Conservation (phyloP, 2,797 vertebrate genomes). For the Platalea minor region DNA sequence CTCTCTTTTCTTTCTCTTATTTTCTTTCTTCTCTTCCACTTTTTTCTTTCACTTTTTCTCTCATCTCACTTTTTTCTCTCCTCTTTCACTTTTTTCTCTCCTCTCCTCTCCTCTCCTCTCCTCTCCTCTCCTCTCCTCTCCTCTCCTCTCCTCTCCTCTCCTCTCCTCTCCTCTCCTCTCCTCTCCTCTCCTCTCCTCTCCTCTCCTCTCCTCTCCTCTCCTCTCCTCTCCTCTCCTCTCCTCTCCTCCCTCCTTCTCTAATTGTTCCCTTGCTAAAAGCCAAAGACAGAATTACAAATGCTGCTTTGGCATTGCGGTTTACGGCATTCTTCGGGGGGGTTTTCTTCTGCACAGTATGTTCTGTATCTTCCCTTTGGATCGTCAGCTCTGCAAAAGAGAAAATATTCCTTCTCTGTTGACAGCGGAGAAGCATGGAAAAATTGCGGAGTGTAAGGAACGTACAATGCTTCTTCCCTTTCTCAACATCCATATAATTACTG, state of each 20-base stretch:
- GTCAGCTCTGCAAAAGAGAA: conserved; percentile 6
- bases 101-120: too few species aligned
- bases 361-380: conserved; percentile 23
- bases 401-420: conserved; percentile 55
- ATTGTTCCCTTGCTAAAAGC: conserved; percentile 18
- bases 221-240: too few species aligned
- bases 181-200: background rate
- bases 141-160: too few species aligned
- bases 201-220: background rate
- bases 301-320: conserved; percentile 5
- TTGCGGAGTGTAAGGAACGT: conserved; percentile 63
- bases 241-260: background rate
- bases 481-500: conserved; percentile 75
- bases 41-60: too few species aligned
- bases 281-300: conserved; percentile 23
- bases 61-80: too few species aligned
- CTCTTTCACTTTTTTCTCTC: too few species aligned
- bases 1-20: background rate
- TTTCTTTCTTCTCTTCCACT: too few species aligned
- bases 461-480: conserved; percentile 66
- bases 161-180: too few species aligned
- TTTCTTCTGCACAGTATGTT: conserved; percentile 59
- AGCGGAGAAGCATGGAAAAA: conserved; percentile 64
- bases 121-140: too few species aligned
- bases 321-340: conserved; percentile 14